Base-by-base conservation (phyloP, 2,113 vertebrate genomes). In the Rousettus leschenaultii region DNA sequence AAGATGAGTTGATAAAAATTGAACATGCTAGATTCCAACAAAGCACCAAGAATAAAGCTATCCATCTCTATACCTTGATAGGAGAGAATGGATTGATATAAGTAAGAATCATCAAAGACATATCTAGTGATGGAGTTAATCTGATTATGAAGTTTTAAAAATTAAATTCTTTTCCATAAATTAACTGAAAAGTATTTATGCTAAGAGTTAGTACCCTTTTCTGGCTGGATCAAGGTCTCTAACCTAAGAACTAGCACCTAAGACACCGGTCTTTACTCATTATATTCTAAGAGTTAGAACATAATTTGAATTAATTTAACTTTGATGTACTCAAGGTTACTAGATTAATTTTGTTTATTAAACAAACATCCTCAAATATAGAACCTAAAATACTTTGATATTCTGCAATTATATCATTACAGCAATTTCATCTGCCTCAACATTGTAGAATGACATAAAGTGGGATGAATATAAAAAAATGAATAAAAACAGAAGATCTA, bases 361-460 rank as follows among this genome's bases (percentile, higher is more conserved):
- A 91, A 10, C 6, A 79, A n/a, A 78, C 15, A 51, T 43, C 71
- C n/a, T 82, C 2, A 35, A 93, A 40, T 5, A 65, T 83, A 87
- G 70, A 16, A n/a, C 0, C 28, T 61, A 12, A 95, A 97, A 89
- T 51, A 26, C 35, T 71, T 95, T 71, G 73, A 5, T 65, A 22
- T 89, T 94, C 14, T 90, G 10, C 91, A 93, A 82, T 93, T 86
- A 59, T 73, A 93, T 95, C 83, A 97, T 43, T 78, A 79, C 1
- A 95, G 65, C 22, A 89, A 38, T 66, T 75, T 63, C 22, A 38
- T 55, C 14, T 87, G 26, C 48, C 26, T 94, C n/a, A 86, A 26
- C 35, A 75, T 80, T 90, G 57, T 63, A 92, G 33, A 92, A 65
- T 65, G 30, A 59, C 13, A 14, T 33, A 66, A 87, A 84, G 14